Evolutionary conservation across 2,888 invertebrate genomes (phyloP), one percentile per base, ranked within the genome.

Genomic region (Cephonodes hylas): DNA sequence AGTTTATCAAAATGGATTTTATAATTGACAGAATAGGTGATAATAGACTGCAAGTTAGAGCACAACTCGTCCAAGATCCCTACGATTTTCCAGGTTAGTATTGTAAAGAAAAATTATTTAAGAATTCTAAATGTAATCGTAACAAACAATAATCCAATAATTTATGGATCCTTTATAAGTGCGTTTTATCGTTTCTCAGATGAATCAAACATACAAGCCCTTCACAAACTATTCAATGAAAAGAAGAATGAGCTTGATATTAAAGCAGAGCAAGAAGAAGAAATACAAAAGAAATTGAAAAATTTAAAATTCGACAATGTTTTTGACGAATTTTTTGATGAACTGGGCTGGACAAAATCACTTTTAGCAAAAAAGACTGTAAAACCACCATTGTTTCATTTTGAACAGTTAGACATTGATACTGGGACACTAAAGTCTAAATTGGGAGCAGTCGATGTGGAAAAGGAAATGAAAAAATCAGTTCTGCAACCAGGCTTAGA

Each of bases 401-500:
- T 93, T 71, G 85, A 87, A 1, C 88, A 90, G 70, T 69, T 86
- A 38, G 85, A 87, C 62, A 46, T 76, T 61, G 87, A 91, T 38
- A 88, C 88, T 1, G 89, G 92, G 8, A 88, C 88, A 65, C 73
- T 93, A 2, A 86, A 91, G 60, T 86, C 93, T 0, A 83, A 85
- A 6, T 72, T 89, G 4, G 88, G 93, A 2, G 74, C 77, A 3
- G 85, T 91, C 2, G 87, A 94, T 72, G 81, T 93, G 44, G 93
- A 94, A 3, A 91, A 95, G 67, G 84, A 95, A 64, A 89, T 96
- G 85, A 83, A 94, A 71, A 95, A 94, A 65, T 94, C 95, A 46
- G 89, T 93, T 1, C 80, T 96, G 63, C 93, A 93, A 58, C 93
- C 95, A 0, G 95, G 95, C 0, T 93, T 96, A 72, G 96, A 96